Conservation (phyloP, 2,888 invertebrate genomes). For the Cloeon dipterum region DNA sequence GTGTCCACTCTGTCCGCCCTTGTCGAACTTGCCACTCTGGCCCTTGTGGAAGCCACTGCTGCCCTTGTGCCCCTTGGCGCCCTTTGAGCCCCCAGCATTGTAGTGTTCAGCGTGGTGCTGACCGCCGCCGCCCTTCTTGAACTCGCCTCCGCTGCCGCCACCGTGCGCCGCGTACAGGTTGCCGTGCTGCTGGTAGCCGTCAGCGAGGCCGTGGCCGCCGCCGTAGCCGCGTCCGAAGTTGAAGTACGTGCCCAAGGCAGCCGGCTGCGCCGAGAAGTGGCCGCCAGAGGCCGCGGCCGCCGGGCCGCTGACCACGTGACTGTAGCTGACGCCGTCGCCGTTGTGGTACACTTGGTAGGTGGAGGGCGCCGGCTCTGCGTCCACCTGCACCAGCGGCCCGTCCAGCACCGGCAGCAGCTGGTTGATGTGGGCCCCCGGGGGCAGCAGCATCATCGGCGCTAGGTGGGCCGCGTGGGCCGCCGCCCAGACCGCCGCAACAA, state of each 20-base stretch:
- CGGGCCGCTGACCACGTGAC: neutral
- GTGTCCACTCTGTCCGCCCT: constrained; percentile 23
- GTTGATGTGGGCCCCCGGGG: no score
- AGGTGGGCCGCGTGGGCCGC: no score
- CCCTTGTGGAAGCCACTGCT: constrained; percentile 30
- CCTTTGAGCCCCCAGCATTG: constrained; percentile 1
- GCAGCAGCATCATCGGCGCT: no score
- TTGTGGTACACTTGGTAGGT: constrained; percentile 1
- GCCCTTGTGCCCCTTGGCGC: constrained; percentile 22
- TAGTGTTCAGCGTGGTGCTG: neutral
- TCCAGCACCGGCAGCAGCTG: no score
- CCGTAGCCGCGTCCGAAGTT: neutral
- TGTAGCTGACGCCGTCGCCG: neutral
- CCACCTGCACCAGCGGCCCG: no score
- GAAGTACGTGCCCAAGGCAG: no score
- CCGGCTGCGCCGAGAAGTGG: no score
- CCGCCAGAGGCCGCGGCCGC: neutral
- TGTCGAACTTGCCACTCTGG: constrained; percentile 27
- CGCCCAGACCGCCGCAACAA: no score
- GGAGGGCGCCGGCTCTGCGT: neutral
- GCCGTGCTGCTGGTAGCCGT: neutral
- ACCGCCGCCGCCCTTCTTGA: neutral
- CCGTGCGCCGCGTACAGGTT: neutral
- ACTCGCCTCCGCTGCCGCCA: neutral
- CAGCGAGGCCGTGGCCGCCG: neutral